Evolutionary conservation across 1,140 invertebrate genomes (phyloP).

Genomic region (Panagrolaimus sp.): DNA sequence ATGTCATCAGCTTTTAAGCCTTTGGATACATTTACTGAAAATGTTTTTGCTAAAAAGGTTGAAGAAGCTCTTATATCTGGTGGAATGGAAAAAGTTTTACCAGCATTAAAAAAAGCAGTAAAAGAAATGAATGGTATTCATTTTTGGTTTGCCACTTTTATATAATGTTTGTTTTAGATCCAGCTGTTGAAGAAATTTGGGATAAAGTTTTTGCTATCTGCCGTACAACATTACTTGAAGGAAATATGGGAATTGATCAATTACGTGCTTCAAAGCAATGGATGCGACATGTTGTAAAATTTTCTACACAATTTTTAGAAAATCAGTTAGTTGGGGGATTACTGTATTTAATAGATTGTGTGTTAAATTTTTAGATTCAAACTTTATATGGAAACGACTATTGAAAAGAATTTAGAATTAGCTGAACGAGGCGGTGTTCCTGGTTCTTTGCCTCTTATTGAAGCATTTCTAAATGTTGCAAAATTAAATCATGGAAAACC

Average conservation of each 20-base stretch:
- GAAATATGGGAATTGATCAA: constrained; percentile 16
- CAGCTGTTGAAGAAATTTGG: constrained; percentile 23
- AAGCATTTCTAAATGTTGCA: constrained; percentile 42
- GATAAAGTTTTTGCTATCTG: constrained; percentile 35
- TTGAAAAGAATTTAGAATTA: constrained; percentile 34
- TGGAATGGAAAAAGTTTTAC: background rate
- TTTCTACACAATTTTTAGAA: constrained; percentile 32
- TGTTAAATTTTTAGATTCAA: constrained; percentile 32
- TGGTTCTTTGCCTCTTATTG: constrained; percentile 35
- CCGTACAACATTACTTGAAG: constrained; percentile 14
- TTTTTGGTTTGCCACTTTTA: too few species aligned
- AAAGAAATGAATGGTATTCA: too few species aligned
- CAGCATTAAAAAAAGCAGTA: background rate
- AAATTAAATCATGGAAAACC: background rate
- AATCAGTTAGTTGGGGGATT: constrained; percentile 26
- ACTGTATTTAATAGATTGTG: background rate
- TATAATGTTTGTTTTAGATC: background rate
- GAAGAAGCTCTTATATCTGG: background rate
- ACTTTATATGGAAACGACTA: constrained; percentile 36
- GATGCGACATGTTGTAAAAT: constrained; percentile 29
- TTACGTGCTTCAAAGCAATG: constrained; percentile 36
- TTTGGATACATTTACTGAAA: background rate
- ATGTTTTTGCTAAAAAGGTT: background rate
- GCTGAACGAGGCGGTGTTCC: constrained; percentile 43
- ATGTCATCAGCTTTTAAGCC: background rate